A percentile compares a stretch with the other conserved stretches of the same genome.
These are phyloP conservation scores for Lamellibrachia satsuma DNA, from an alignment of 2,888 invertebrate genomes.

Conservation along the genomic window DNA sequence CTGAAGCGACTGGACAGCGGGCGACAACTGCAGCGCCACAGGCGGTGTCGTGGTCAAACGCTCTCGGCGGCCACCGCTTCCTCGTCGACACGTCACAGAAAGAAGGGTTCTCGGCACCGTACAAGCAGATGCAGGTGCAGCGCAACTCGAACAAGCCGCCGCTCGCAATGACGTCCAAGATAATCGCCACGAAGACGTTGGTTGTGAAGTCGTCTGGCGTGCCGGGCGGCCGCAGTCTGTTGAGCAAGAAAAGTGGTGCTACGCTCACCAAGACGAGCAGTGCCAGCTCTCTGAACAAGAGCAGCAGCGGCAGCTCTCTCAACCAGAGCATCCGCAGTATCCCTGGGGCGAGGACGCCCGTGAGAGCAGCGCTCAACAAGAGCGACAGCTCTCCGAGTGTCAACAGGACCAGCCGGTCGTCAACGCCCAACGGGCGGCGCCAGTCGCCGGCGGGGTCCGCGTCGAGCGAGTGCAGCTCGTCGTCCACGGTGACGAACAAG, in stretches of 20 bases:
- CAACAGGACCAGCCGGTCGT: not conserved
- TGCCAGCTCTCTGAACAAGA: slow-evolving; percentile 39
- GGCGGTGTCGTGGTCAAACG: slow-evolving; percentile 49
- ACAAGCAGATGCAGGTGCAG: slow-evolving; percentile 42
- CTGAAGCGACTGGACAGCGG: slow-evolving; percentile 31
- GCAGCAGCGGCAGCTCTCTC: slow-evolving; percentile 47
- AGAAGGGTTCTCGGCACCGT: slow-evolving; percentile 34
- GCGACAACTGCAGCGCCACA: slow-evolving; percentile 33
- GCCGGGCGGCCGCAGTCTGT: not conserved
- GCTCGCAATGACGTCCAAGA: slow-evolving; percentile 28
- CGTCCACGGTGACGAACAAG: slow-evolving; percentile 39
- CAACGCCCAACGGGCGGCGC: slow-evolving; percentile 24
- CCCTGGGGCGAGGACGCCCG: not conserved
- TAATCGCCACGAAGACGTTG: not conserved
- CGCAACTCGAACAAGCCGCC: slow-evolving; percentile 39
- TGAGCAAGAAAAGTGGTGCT: not conserved
- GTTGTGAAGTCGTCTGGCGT: not conserved
- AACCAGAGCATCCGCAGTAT: slow-evolving; percentile 35
- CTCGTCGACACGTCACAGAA: slow-evolving; percentile 40
- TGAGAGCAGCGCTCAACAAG: slow-evolving; percentile 14
- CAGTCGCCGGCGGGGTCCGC: not conserved
- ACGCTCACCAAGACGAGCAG: slow-evolving; percentile 39
- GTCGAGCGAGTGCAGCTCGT: not conserved
- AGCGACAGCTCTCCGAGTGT: slow-evolving; percentile 20
- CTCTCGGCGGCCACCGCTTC: slow-evolving; percentile 48